Evolutionary conservation across 2,888 invertebrate genomes (phyloP).

Genomic region (Eupeodes luniger): DNA sequence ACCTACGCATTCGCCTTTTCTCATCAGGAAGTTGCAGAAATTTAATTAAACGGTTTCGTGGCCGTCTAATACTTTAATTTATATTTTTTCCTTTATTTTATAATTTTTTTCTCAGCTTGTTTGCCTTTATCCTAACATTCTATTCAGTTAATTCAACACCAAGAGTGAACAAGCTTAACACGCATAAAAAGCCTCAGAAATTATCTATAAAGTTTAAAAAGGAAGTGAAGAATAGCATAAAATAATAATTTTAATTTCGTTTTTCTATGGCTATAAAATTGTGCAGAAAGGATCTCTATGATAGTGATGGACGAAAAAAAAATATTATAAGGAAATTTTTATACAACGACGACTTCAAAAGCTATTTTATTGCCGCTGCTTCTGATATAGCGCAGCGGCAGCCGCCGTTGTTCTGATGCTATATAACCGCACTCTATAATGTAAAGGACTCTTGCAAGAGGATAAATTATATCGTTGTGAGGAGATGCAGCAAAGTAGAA

Average conservation of each 20-base stretch:
- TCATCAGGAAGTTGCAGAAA: not conserved
- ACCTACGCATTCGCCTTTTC: not conserved
- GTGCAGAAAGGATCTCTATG: not conserved
- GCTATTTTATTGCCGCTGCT: not conserved
- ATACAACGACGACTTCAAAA: slow-evolving; percentile 4
- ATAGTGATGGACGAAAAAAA: not conserved
- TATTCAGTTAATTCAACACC: slow-evolving; percentile 24
- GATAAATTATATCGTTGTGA: slow-evolving; percentile 3
- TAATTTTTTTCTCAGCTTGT: not conserved
- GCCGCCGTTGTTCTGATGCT: not conserved
- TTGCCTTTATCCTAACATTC: not conserved
- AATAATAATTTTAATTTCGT: slow-evolving; percentile 27
- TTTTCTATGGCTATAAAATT: not conserved
- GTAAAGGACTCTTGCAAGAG: slow-evolving; percentile 4
- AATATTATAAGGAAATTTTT: slow-evolving; percentile 3
- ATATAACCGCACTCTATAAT: not conserved
- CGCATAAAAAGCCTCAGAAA: slow-evolving; percentile 12
- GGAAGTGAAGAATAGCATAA: slow-evolving; percentile 13
- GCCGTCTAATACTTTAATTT: not conserved
- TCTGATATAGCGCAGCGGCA: not conserved
- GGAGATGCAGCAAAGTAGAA: slow-evolving; percentile 7
- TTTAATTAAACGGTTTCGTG: not conserved
- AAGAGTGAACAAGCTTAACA: slow-evolving; percentile 6
- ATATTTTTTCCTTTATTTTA: not conserved
- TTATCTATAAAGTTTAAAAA: not conserved